Evolutionary conservation across 2,113 vertebrate genomes (phyloP).

Genomic region (Nanorana parkeri): DNA sequence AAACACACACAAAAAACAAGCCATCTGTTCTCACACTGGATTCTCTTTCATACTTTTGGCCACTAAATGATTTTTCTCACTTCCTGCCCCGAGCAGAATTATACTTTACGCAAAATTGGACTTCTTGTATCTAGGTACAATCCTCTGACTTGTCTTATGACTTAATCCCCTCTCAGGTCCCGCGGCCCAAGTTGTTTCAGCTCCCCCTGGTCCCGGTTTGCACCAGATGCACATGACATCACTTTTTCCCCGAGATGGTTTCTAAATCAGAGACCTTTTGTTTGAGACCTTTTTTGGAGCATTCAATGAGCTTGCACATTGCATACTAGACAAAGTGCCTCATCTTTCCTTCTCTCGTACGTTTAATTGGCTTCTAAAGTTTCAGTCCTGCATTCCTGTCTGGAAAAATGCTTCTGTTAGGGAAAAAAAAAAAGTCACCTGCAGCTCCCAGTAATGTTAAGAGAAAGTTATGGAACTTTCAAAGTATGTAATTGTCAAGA

Average conservation of each 20-base stretch:
- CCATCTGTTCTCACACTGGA: conserved; percentile 51
- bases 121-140: conserved; percentile 47
- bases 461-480: neutral
- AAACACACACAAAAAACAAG: conserved; percentile 17
- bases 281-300: conserved; percentile 59
- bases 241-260: conserved; percentile 62
- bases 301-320: conserved; percentile 54
- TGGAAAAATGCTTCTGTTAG: conserved; percentile 59
- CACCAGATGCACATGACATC: conserved; percentile 70
- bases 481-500: no score
- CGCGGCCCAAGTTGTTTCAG: conserved; percentile 37
- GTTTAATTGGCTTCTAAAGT: conserved; percentile 68
- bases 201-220: conserved; percentile 54
- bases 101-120: conserved; percentile 52
- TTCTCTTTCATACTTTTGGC: conserved; percentile 57
- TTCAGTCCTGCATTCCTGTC: conserved; percentile 66
- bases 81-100: conserved; percentile 57
- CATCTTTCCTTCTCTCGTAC: conserved; percentile 60
- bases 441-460: neutral
- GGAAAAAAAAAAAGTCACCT: conserved; percentile 13
- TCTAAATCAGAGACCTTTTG: conserved; percentile 65
- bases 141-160: neutral
- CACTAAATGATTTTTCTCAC: conserved; percentile 51
- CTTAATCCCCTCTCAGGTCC: conserved; percentile 56
- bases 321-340: conserved; percentile 62